Percentiles rank a stretch among this genome's conserved stretches.
phyloP scores from a whole-genome alignment of 1,140 invertebrate genomes.

The Tetraneura akinire region DNA sequence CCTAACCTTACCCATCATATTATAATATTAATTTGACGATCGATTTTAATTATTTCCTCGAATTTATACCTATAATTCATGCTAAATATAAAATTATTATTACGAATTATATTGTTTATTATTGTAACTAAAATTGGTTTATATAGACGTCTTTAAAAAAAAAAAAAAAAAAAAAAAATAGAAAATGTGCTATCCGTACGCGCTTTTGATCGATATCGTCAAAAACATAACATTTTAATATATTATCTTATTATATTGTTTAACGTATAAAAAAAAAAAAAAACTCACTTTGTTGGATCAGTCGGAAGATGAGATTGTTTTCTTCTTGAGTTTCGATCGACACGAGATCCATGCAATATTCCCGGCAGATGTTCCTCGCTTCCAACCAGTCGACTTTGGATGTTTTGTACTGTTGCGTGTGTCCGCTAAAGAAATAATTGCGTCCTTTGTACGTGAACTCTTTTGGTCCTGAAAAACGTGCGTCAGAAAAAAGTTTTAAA shows the following conservation, averaged over 20 bases:
- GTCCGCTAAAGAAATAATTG: slow-evolving; percentile 86
- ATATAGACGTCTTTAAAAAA: no score
- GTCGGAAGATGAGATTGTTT: slow-evolving; percentile 82
- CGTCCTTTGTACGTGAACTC: slow-evolving; percentile 83
- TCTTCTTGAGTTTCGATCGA: slow-evolving; percentile 86
- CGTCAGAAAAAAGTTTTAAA: no score
- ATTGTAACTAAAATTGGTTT: no score
- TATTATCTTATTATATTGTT: no score
- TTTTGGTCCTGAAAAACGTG: slow-evolving; percentile 75
- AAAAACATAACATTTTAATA: no score
- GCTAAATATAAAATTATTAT: slow-evolving; percentile 21
- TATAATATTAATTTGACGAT: no score
- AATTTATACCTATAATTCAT: slow-evolving; percentile 39
- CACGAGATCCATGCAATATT: slow-evolving; percentile 90
- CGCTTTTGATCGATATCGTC: no score
- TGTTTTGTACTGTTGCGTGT: slow-evolving; percentile 74
- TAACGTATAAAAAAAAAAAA: no score
- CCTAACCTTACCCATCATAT: no score
- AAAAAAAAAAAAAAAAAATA: no score
- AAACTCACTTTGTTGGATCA: slow-evolving; percentile 78
- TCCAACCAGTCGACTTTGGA: slow-evolving; percentile 87
- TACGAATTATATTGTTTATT: slow-evolving; percentile 31
- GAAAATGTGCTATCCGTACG: no score
- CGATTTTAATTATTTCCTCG: no score
- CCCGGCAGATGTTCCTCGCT: slow-evolving; percentile 83